Evolutionary conservation across 2,888 invertebrate species (phyloP).

Genomic region (Zaprionus lineosus): DNA sequence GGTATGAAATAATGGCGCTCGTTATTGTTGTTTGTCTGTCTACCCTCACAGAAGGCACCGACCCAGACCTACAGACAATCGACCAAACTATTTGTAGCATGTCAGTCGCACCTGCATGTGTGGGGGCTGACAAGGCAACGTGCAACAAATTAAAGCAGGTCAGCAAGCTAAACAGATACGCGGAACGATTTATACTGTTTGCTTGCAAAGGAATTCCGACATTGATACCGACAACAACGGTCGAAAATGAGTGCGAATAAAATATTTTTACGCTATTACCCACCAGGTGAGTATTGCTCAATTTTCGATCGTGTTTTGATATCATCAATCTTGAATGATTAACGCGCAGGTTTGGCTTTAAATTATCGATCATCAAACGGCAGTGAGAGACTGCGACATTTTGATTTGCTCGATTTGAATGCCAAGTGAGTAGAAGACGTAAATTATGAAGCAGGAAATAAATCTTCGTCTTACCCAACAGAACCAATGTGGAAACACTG

Average conservation of each 20-base stretch:
- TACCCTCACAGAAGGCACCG: slow-evolving; percentile 8
- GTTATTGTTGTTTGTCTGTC: too few species aligned
- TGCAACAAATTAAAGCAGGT: slow-evolving; percentile 67
- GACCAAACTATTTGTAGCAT: slow-evolving; percentile 57
- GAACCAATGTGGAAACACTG: slow-evolving; percentile 58
- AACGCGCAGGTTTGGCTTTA: slow-evolving; percentile 84
- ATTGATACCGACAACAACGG: slow-evolving; percentile 20
- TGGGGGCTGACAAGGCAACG: slow-evolving; percentile 51
- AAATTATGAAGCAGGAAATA: not conserved
- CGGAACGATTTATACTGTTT: not conserved
- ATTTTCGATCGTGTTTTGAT: not conserved
- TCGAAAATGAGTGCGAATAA: slow-evolving; percentile 86
- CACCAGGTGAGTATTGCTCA: slow-evolving; percentile 84
- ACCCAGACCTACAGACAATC: slow-evolving; percentile 61
- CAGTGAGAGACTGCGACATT: slow-evolving; percentile 85
- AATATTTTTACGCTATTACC: slow-evolving; percentile 88
- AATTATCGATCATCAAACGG: slow-evolving; percentile 85
- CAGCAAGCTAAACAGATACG: slow-evolving; percentile 51
- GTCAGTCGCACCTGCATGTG: slow-evolving; percentile 7
- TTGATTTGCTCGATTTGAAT: slow-evolving; percentile 87
- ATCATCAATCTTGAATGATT: not conserved
- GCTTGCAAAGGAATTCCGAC: slow-evolving; percentile 43
- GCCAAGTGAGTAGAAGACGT: slow-evolving; percentile 84
- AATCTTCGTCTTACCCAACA: not conserved
- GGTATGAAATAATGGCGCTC: too few species aligned